Base-by-base conservation (phyloP, 1,140 invertebrate genomes). In the Drosophila subpulchrella region DNA sequence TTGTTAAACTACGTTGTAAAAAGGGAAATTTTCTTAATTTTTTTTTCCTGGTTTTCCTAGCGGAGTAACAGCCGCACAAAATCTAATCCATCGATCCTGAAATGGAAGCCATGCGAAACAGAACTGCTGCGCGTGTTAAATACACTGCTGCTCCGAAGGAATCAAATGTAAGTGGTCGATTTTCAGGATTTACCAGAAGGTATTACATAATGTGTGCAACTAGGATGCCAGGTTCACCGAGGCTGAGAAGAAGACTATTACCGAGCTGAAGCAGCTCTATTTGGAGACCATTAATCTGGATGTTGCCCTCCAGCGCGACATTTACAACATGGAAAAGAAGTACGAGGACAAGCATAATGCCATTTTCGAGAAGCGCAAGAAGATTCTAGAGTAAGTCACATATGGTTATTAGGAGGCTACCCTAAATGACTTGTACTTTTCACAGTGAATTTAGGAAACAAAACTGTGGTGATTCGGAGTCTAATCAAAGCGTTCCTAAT, bases 221-320 rank as follows among this genome's bases (percentile, higher is more conserved):
- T 39, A 12, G 11, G 70, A 81, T 2, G 4, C 27, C 0, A 67
- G 75, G 48, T 88, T 59, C 10, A 73, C 96, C 44, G 93, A 95
- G 58, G 91, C 94, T n/a, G 95, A 97, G 0, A 95, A 95, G 80
- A 94, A 95, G 66, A 94, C 97, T 63, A 94, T 99, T 15, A 96
- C 96, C 85, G 97, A 97, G 10, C 92, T 99, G 39, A 98, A 98
- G 91, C 97, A 97, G 90, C 81, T 98, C 0, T 98, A 98, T 91
- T 90, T 97, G 59, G 94, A 97, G 75, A 94, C 95, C 13, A 96
- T 96, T 2, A 94, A 96, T 71, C 93, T 98, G 36, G 97, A 99
- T 93, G 95, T 96, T 2, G 95, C 97, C 81, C 98, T 98, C 92
- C 98, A 97, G 90, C 94, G 96, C 75, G 97, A 98, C 85, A 95